A percentile compares a stretch with the other conserved stretches of the same genome.
Conservation (phyloP, 1,140 invertebrate species). For the Drosophila repleta region DNA sequence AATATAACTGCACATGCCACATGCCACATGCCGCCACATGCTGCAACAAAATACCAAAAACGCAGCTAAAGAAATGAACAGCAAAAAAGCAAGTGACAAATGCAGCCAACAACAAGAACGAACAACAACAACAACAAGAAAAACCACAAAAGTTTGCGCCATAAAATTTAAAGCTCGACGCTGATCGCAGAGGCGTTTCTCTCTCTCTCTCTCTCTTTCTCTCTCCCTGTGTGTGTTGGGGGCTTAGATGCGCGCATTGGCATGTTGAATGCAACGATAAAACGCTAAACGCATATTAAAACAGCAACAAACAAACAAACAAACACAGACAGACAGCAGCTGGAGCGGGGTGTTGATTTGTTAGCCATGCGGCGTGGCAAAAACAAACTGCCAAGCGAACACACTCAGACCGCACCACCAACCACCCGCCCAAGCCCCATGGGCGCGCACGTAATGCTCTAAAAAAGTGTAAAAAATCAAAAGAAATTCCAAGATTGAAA, state of each 20-base stretch:
- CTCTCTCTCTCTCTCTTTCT: neutral
- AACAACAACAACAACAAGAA: conserved; percentile 29
- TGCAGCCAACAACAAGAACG: conserved; percentile 24
- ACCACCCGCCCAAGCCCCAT: neutral
- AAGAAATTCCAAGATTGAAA: conserved; percentile 31
- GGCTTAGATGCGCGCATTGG: conserved; percentile 55
- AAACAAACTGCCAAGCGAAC: conserved; percentile 23
- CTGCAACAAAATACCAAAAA: conserved; percentile 44
- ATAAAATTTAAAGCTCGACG: conserved; percentile 40
- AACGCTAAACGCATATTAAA: conserved; percentile 78
- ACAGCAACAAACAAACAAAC: conserved; percentile 26
- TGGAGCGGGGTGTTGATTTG: conserved; percentile 46
- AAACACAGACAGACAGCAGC: neutral
- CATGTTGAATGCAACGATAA: conserved; percentile 54
- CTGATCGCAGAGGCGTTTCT: conserved; percentile 3
- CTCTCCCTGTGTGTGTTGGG: neutral
- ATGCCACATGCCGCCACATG: conserved; percentile 48
- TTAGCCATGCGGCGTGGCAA: conserved; percentile 25
- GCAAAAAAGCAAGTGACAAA: conserved; percentile 45
- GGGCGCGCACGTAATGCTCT: conserved; percentile 52
- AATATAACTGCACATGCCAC: conserved; percentile 46
- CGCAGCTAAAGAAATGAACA: conserved; percentile 36
- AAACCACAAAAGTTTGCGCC: conserved; percentile 60
- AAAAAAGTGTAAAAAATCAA: conserved; percentile 20
- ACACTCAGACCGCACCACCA: neutral